phyloP scores from a whole-genome alignment of 1,140 invertebrate genomes.

The Scaptomyza montana region DNA sequence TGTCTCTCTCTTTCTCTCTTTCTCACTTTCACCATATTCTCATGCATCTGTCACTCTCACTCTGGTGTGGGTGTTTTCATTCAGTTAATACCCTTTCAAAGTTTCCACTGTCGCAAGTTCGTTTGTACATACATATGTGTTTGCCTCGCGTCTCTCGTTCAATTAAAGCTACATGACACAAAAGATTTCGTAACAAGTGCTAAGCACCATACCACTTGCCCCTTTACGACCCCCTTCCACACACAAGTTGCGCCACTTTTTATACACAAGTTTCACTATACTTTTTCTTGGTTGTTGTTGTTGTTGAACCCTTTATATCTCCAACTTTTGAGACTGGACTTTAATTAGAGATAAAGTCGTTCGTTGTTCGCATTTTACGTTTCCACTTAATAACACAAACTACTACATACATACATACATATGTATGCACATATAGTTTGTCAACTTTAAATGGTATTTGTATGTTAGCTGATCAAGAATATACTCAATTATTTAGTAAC shows the following conservation, averaged over 20 bases:
- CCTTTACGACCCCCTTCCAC: not conserved
- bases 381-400: no score
- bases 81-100: constrained; percentile 29
- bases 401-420: not conserved
- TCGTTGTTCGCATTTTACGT: not conserved
- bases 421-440: not conserved
- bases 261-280: constrained; percentile 24
- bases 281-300: constrained; percentile 26
- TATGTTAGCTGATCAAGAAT: constrained; percentile 37
- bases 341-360: constrained; percentile 57
- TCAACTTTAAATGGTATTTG: constrained; percentile 66
- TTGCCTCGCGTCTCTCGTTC: constrained; percentile 44
- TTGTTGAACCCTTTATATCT: not conserved
- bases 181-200: constrained; percentile 56
- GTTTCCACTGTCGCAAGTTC: constrained; percentile 5
- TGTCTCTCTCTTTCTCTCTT: constrained; percentile 22
- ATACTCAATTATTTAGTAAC: constrained; percentile 36
- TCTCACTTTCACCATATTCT: not conserved
- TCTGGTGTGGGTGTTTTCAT: constrained; percentile 31
- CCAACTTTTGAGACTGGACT: constrained; percentile 25
- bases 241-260: constrained; percentile 37
- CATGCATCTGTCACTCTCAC: not conserved
- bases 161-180: constrained; percentile 65
- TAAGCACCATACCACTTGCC: not conserved
- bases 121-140: not conserved